Conservation (phyloP, 2,797 vertebrate genomes). For the Acanthopagrus latus region DNA sequence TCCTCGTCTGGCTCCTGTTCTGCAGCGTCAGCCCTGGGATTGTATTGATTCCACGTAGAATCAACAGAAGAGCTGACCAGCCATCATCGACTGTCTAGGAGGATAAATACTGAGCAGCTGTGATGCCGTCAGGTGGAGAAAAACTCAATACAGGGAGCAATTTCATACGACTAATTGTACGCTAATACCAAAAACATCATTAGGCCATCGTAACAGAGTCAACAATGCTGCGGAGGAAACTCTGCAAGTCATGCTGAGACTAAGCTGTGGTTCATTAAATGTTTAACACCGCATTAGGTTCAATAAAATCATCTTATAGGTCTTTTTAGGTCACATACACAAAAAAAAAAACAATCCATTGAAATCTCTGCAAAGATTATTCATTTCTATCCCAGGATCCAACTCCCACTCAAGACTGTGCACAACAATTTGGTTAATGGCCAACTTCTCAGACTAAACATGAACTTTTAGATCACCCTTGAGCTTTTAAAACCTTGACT, state of each 20-base stretch:
- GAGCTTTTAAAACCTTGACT: constrained; percentile 10
- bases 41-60: constrained; percentile 70
- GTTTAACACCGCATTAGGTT: constrained; percentile 10
- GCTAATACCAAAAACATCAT: constrained; percentile 53
- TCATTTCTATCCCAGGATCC: background rate
- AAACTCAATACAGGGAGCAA: constrained; percentile 52
- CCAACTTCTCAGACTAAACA: constrained; percentile 1
- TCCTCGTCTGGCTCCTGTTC: constrained; percentile 65
- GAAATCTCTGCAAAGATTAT: background rate
- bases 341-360: background rate
- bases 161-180: constrained; percentile 46
- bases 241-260: constrained; percentile 8
- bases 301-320: background rate
- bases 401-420: background rate
- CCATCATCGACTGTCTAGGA: constrained; percentile 56
- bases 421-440: background rate
- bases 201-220: constrained; percentile 15
- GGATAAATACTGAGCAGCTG: constrained; percentile 56
- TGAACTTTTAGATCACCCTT: constrained; percentile 13
- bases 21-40: constrained; percentile 66
- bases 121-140: constrained; percentile 28
- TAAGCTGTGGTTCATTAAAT: constrained; percentile 31
- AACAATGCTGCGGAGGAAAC: background rate
- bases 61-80: constrained; percentile 70
- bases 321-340: background rate